Base-by-base conservation (phyloP, 1,140 invertebrate genomes). In the Drosophila kohkoa region DNA sequence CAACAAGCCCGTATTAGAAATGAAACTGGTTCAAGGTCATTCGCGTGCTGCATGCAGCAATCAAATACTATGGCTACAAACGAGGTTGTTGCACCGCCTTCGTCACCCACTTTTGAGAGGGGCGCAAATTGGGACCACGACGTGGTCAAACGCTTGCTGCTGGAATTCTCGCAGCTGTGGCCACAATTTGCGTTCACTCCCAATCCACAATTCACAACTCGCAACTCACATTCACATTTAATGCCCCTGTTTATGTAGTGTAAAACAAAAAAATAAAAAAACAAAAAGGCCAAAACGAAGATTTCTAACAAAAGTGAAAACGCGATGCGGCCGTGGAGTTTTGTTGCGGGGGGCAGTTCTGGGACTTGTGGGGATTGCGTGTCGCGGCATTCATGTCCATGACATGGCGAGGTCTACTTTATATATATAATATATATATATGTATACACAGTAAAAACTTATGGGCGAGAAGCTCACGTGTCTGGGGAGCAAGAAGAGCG, bases 11-110 rank as follows among this genome's bases (percentile, higher is more conserved):
- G 70, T 75, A 78, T 75, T 79, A 81, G 79, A 81, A 85, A 90
- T 89, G 68, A 89, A 89, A 89, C 75, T 89, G 75, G 86, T 89
- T 89, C 85, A 89, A 89, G 85, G 85, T 89, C 86, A 75, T 20
- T 10, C 49, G 60, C 46, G 45, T 57, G 32, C 32, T 41, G 57
- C 41, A 54, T 69, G 63, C 75, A 69, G 65, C 15, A 63, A 58
- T 52, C 65, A 60, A 66, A 51, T 58, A 52, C 35, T 52, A 55
- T 75, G 59, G 63, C 65, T 25, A 25, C 48, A 89, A 88, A 75
- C 85, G 86, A 89, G 85, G 85, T 89, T 89, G 79, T 89, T 89
- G 85, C 85, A 81, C 85, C 75, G 77, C 77, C 62, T 66, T 58
- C 57, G 60, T 69, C 41, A 60, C 59, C 55, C 64, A 28, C 28